phyloP scores from a whole-genome alignment of 2,113 vertebrate species.

The Aegotheles bennettii region DNA sequence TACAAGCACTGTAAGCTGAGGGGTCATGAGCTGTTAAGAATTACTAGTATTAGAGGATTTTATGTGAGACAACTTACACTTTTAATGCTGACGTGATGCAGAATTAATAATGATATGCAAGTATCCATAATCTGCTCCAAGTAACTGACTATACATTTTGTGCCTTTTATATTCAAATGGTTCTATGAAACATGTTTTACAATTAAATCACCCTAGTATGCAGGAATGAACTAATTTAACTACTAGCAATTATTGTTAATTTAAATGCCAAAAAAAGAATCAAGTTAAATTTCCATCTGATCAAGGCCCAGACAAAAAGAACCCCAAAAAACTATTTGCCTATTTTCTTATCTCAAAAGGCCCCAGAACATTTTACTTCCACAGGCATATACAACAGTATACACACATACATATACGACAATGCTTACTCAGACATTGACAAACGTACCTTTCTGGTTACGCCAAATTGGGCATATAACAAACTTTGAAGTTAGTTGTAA shows the following conservation, averaged over 20 bases:
- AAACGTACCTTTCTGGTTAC: not conserved
- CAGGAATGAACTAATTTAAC: not conserved
- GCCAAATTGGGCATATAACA: not conserved
- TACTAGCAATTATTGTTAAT: not conserved
- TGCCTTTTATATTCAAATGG: not conserved
- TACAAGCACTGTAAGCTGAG: not conserved
- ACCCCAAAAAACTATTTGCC: not conserved
- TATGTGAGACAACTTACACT: not conserved
- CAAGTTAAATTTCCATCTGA: not conserved
- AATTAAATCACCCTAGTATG: not conserved
- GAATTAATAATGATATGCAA: not conserved
- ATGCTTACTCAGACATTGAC: not conserved
- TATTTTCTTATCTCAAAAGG: not conserved
- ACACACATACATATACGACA: too few species aligned
- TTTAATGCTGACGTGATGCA: not conserved
- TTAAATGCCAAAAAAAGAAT: not conserved
- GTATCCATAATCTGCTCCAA: not conserved
- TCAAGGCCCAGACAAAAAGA: not conserved
- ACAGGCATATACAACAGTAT: not conserved
- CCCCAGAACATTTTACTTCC: not conserved
- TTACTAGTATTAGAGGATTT: not conserved
- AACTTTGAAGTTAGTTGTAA: not conserved
- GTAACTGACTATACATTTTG: not conserved
- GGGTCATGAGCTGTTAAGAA: not conserved
- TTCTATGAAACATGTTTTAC: not conserved